Evolutionary conservation across 2,113 vertebrate genomes (phyloP).

Genomic region (Amphilophus citrinellus): DNA sequence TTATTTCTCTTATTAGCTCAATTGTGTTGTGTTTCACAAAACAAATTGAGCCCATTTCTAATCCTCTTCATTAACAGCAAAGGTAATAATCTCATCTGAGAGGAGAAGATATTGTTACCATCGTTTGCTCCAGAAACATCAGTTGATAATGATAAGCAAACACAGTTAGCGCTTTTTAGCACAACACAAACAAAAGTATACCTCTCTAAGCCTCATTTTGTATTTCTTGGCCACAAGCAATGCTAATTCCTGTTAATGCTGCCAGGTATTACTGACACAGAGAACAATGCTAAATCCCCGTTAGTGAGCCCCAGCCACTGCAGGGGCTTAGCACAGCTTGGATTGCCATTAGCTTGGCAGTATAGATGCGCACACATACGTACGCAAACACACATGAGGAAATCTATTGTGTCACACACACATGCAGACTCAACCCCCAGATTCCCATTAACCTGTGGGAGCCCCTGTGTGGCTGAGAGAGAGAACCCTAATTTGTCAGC

Average conservation of each 20-base stretch:
- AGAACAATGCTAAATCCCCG: conserved; percentile 73
- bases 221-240: conserved; percentile 63
- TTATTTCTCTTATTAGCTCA: neutral
- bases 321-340: conserved; percentile 64
- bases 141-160: conserved; percentile 67
- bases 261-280: conserved; percentile 72
- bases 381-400: conserved; percentile 10
- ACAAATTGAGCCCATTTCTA: conserved; percentile 48
- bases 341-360: conserved; percentile 62
- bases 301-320: conserved; percentile 60
- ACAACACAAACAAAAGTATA: conserved; percentile 66
- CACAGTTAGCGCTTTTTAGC: conserved; percentile 57
- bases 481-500: conserved; percentile 78
- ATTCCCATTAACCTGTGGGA: conserved; percentile 80
- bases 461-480: conserved; percentile 57
- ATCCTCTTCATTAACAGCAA: conserved; percentile 59
- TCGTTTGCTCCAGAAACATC: conserved; percentile 51
- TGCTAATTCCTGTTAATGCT: conserved; percentile 64
- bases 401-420: conserved; percentile 31
- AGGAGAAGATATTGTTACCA: conserved; percentile 54
- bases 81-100: conserved; percentile 56
- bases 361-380: conserved; percentile 26
- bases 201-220: conserved; percentile 56
- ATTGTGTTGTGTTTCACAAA: conserved; percentile 8
- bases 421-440: conserved; percentile 39